Conservation (phyloP, 1,140 invertebrate genomes). For the Pogonus chalceus region DNA sequence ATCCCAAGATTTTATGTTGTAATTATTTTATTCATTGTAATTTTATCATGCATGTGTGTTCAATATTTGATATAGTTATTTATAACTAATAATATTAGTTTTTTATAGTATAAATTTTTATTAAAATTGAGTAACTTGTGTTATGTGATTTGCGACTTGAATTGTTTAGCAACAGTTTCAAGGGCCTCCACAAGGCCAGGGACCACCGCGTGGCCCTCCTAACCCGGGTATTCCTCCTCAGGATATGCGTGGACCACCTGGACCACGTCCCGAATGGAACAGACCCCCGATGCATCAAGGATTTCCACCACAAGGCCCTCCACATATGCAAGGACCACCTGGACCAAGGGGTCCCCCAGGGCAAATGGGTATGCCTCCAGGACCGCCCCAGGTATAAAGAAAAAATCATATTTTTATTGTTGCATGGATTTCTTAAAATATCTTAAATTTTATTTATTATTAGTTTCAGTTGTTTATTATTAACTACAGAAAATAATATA, state of each 20-base stretch:
- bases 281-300: slow-evolving; percentile 53
- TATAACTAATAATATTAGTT: too few relatives aligned
- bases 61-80: too few relatives aligned
- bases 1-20: too few relatives aligned
- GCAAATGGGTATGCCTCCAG: slow-evolving; percentile 42
- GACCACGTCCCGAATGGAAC: slow-evolving; percentile 63
- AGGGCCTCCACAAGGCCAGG: slow-evolving; percentile 50
- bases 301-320: slow-evolving; percentile 38
- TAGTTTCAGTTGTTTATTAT: too few relatives aligned
- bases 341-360: slow-evolving; percentile 39
- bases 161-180: slow-evolving; percentile 37
- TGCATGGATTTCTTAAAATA: too few relatives aligned
- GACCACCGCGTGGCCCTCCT: slow-evolving; percentile 48
- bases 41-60: too few relatives aligned
- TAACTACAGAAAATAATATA: too few relatives aligned
- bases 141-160: not conserved
- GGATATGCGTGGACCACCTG: slow-evolving; percentile 44
- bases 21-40: too few relatives aligned
- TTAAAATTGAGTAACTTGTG: not conserved
- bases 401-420: too few relatives aligned
- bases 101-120: too few relatives aligned
- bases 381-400: slow-evolving; percentile 53
- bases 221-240: slow-evolving; percentile 49
- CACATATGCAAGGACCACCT: slow-evolving; percentile 64
- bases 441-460: too few relatives aligned